Conservation (phyloP, 2,888 invertebrate genomes). For the Caenorhabditis sp. region DNA sequence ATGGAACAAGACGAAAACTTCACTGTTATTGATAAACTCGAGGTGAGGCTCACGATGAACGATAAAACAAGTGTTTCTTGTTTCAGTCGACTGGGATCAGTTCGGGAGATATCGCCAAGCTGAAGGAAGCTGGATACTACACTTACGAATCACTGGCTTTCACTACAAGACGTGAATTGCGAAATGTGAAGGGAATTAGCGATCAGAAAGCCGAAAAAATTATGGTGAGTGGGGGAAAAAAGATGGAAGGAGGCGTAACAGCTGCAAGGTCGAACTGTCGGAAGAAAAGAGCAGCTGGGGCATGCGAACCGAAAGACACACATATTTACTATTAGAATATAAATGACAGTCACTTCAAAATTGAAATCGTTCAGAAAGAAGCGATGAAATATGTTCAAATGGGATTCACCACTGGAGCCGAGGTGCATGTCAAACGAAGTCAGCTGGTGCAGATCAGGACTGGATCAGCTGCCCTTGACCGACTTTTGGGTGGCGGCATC, state of each 20-base stretch:
- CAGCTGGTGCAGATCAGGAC: slow-evolving; percentile 89
- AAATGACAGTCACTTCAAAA: no score
- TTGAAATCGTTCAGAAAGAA: slow-evolving; percentile 82
- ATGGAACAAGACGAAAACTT: slow-evolving; percentile 63
- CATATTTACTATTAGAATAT: no score
- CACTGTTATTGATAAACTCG: slow-evolving; percentile 66
- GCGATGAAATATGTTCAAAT: slow-evolving; percentile 94
- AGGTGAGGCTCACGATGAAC: slow-evolving; percentile 34
- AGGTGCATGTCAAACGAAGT: slow-evolving; percentile 93
- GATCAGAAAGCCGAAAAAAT: slow-evolving; percentile 92
- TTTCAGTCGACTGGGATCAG: slow-evolving; percentile 72
- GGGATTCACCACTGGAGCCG: slow-evolving; percentile 98
- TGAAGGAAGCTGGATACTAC: slow-evolving; percentile 92
- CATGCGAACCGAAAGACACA: background rate
- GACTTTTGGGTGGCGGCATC: slow-evolving; percentile 85
- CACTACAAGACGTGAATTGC: slow-evolving; percentile 91
- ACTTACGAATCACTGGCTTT: slow-evolving; percentile 95
- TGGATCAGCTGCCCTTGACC: slow-evolving; percentile 73
- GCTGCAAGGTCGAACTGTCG: slow-evolving; percentile 32
- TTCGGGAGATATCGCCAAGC: slow-evolving; percentile 88
- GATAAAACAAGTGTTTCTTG: background rate
- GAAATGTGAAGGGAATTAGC: slow-evolving; percentile 88
- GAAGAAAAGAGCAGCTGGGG: slow-evolving; percentile 26
- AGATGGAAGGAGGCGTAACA: background rate
- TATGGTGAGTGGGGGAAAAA: slow-evolving; percentile 65